Percentiles rank a stretch among this genome's conserved stretches.
phyloP scores from a whole-genome alignment of 2,888 invertebrate genomes.

The Amblyjoppa fuscipennis region DNA sequence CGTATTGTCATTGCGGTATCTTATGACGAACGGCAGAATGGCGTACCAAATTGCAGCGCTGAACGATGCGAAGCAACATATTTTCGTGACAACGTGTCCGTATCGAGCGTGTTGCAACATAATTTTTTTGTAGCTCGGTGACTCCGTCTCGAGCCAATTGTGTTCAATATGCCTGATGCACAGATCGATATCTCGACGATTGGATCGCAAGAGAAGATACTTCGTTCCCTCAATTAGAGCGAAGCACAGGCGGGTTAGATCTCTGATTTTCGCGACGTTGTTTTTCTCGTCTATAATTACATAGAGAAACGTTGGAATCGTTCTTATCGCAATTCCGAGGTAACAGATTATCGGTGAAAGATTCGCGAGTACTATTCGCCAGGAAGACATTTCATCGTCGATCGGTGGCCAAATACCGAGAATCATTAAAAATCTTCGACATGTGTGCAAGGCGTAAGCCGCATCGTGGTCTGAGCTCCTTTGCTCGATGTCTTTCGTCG shows the following conservation, averaged over 20 bases:
- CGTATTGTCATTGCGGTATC: constrained; percentile 13
- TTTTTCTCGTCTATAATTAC: constrained; percentile 9
- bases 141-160: constrained; percentile 71
- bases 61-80: constrained; percentile 68
- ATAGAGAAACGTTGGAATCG: constrained; percentile 37
- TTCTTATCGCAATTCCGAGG: constrained; percentile 31
- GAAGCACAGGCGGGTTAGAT: constrained; percentile 73
- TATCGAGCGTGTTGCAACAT: constrained; percentile 72
- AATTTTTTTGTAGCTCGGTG: constrained; percentile 57
- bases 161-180: constrained; percentile 71
- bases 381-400: background rate
- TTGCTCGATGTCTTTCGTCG: background rate
- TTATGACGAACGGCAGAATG: constrained; percentile 45
- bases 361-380: constrained; percentile 13
- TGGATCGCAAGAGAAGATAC: constrained; percentile 44
- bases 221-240: constrained; percentile 73
- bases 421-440: constrained; percentile 65
- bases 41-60: constrained; percentile 67
- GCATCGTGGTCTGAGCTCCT: constrained; percentile 41
- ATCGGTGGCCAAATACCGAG: constrained; percentile 59
- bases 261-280: constrained; percentile 42
- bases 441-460: constrained; percentile 58
- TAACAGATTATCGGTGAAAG: constrained; percentile 58
- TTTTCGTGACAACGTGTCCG: constrained; percentile 69
- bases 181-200: constrained; percentile 56